phyloP scores from a whole-genome alignment of 2,113 vertebrate species.

The Crypturellus undulatus region DNA sequence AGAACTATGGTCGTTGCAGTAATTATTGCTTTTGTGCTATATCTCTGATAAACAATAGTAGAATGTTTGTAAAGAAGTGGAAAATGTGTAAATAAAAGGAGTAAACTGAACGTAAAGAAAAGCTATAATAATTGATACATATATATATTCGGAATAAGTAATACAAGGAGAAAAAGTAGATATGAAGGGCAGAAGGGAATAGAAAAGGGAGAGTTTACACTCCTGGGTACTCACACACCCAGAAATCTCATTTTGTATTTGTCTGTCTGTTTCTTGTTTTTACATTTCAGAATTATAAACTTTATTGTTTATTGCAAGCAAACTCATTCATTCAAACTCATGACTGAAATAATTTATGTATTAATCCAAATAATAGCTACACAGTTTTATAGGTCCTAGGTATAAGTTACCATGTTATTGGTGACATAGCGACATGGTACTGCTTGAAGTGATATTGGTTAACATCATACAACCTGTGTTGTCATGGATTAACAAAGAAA shows the following conservation, averaged over 20 bases:
- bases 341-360: background rate
- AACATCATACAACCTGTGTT: background rate
- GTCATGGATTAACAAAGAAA: background rate
- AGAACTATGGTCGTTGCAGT: background rate
- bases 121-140: background rate
- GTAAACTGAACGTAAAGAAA: background rate
- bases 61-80: background rate
- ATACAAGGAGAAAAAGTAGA: background rate
- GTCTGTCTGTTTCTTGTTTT: slow-evolving; percentile 8
- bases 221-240: background rate
- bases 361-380: background rate
- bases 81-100: background rate
- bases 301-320: background rate
- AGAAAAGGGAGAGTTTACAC: background rate
- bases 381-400: background rate
- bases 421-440: background rate
- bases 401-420: background rate
- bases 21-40: background rate
- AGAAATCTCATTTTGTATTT: background rate
- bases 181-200: background rate
- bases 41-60: background rate
- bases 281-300: background rate
- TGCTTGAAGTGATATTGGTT: background rate
- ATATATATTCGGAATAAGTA: background rate
- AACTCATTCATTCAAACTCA: background rate